These are phyloP conservation scores for Spodoptera littoralis DNA, from an alignment of 2,888 invertebrate genomes.

Conservation along the genomic window DNA sequence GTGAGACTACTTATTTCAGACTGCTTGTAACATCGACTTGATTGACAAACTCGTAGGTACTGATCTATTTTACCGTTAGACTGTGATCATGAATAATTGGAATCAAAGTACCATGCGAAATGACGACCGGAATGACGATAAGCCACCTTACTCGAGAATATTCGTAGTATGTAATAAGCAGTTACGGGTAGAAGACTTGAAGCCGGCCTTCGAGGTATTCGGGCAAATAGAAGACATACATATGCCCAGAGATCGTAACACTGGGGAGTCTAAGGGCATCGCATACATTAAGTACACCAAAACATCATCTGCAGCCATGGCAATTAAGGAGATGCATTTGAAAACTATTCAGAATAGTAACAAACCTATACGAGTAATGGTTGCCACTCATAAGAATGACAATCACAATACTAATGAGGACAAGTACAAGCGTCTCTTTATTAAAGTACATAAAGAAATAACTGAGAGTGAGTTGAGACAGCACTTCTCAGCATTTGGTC, in stretches of 20 bases:
- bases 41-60: slow-evolving; percentile 51
- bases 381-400: slow-evolving; percentile 90
- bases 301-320: slow-evolving; percentile 96
- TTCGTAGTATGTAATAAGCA: slow-evolving; percentile 96
- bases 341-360: slow-evolving; percentile 92
- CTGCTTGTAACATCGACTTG: slow-evolving; percentile 47
- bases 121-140: slow-evolving; percentile 83
- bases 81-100: slow-evolving; percentile 57
- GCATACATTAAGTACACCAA: slow-evolving; percentile 97
- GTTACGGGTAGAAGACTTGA: slow-evolving; percentile 91
- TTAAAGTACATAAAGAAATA: slow-evolving; percentile 94
- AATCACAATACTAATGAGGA: slow-evolving; percentile 69
- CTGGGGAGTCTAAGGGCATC: slow-evolving; percentile 96
- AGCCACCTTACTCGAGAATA: slow-evolving; percentile 96
- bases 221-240: slow-evolving; percentile 96
- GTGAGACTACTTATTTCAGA: slow-evolving; percentile 49
- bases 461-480: slow-evolving; percentile 93
- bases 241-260: slow-evolving; percentile 95
- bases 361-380: slow-evolving; percentile 96
- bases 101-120: slow-evolving; percentile 51
- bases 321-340: slow-evolving; percentile 96
- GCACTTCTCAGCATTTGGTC: slow-evolving; percentile 96
- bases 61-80: slow-evolving; percentile 55
- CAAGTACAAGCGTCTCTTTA: slow-evolving; percentile 92
- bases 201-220: slow-evolving; percentile 93